Percentiles rank a stretch among this genome's conserved stretches.
These are phyloP conservation scores for Trogon surrucura DNA, from an alignment of 2,113 vertebrate genomes.

Conservation along the genomic window DNA sequence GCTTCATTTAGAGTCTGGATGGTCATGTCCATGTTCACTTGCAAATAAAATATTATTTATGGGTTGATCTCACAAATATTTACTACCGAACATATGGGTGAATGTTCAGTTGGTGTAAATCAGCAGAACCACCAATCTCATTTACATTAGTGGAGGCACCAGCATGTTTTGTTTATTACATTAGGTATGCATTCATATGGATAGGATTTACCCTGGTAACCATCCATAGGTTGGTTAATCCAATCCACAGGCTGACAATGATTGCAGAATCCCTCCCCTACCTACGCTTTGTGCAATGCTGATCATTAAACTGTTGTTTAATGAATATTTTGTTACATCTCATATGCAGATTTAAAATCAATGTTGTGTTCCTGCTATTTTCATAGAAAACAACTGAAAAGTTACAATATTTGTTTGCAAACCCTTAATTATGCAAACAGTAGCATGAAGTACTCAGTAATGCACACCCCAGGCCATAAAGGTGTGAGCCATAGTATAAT, in stretches of 20 bases:
- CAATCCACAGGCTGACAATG: background rate
- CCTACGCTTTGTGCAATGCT: background rate
- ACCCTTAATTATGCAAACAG: background rate
- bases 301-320: background rate
- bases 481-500: background rate
- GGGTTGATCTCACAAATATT: slow-evolving; percentile 52
- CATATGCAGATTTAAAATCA: background rate
- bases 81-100: slow-evolving; percentile 61
- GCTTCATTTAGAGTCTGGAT: slow-evolving; percentile 49
- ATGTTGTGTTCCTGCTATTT: background rate
- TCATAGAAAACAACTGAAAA: background rate
- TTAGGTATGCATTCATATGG: slow-evolving; percentile 36
- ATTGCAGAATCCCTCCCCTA: background rate
- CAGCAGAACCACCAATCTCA: slow-evolving; percentile 52
- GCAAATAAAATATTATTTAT: slow-evolving; percentile 69
- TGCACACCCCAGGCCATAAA: background rate
- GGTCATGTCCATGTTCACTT: slow-evolving; percentile 30
- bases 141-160: slow-evolving; percentile 49
- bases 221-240: slow-evolving; percentile 1
- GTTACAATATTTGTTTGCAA: background rate
- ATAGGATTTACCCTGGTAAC: slow-evolving; percentile 10
- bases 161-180: slow-evolving; percentile 50
- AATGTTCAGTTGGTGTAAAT: slow-evolving; percentile 61
- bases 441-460: background rate
- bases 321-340: background rate